Evolutionary conservation across 2,113 vertebrate species (phyloP), one percentile per base, ranked within the genome.

Genomic region (Apodemus sylvaticus): DNA sequence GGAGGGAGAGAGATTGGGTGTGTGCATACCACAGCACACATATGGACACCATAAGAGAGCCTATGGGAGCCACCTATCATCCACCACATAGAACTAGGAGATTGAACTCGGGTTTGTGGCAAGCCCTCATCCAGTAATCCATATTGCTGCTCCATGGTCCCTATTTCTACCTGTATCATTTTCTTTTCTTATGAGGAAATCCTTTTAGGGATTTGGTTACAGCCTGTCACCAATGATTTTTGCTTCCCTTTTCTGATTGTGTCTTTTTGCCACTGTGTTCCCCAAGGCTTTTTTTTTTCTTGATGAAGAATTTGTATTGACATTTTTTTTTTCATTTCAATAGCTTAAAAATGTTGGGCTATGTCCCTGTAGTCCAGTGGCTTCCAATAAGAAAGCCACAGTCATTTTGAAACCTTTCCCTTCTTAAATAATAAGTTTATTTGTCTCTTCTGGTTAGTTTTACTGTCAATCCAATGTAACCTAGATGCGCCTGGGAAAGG

Each of bases 251-350:
- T 53, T 77, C 51, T 73, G 66, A 86, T 58, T 39, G 58, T 24
- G 71, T 16, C 51, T 89, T 85, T 42, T 45, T 89, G 79, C 85
- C 22, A 24, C 36, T 3, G 89, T 71, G 92, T 81, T 96, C 55
- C 77, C n/a, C 39, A 71, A 58, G 58, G 29, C 16, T 58, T 58
- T 58, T 3, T 66, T 66, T 66, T 7, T 34, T 13, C 34, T 70
- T 2, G 48, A 29, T 85, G 31, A n/a, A 60, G 58, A 71, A 79
- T 93, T 81, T 60, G 7, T 4, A 48, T n/a, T 12, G 20, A 64
- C 0, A 51, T 24, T 70, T 96, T 42, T 92, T 92, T 68, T 64
- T 73, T 74, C 48, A 76, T 92, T 95, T 93, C 58, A 81, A 89
- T 26, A 81, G n/a, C 89, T 83, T 34, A 53, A 51, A 79, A 91